These are phyloP conservation scores for Berghia stephanieae DNA, from an alignment of 1,140 invertebrate genomes.

Conservation along the genomic window DNA sequence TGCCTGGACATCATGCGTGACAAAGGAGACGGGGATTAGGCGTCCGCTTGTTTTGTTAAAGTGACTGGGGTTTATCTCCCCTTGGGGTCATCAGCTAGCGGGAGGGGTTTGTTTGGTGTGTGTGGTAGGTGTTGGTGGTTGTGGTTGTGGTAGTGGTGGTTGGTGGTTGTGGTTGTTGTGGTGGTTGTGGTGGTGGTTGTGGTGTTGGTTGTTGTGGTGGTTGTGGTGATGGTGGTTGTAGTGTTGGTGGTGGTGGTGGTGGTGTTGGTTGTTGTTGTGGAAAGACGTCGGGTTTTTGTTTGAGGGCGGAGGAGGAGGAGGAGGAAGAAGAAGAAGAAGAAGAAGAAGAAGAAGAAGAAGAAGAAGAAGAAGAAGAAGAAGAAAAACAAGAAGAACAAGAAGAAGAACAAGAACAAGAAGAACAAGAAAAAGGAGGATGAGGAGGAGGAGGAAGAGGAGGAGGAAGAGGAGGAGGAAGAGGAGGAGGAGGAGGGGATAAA, in stretches of 20 bases:
- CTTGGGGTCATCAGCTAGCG: too few species aligned
- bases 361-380: background rate
- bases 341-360: background rate
- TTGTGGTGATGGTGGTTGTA: background rate
- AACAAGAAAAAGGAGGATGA: background rate
- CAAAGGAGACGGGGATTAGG: too few species aligned
- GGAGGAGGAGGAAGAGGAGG: background rate
- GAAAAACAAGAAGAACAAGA: background rate
- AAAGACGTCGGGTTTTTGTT: too few species aligned
- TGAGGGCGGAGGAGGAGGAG: conserved; percentile 14
- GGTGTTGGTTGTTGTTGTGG: background rate
- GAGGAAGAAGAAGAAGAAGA: conserved; percentile 16
- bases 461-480: background rate
- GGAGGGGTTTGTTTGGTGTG: too few species aligned
- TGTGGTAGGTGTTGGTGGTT: background rate
- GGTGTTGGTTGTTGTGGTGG: background rate
- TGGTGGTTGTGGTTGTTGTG: background rate
- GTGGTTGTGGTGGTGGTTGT: background rate
- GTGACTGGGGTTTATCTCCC: too few species aligned
- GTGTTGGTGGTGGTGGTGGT: background rate
- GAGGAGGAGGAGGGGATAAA: background rate
- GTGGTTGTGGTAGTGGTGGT: background rate
- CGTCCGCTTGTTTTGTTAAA: too few species aligned
- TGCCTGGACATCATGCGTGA: too few species aligned
- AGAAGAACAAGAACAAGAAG: background rate